Evolutionary conservation across 2,113 vertebrate species (phyloP), one percentile per base, ranked within the genome.

Genomic region (Oncorhynchus nerka): DNA sequence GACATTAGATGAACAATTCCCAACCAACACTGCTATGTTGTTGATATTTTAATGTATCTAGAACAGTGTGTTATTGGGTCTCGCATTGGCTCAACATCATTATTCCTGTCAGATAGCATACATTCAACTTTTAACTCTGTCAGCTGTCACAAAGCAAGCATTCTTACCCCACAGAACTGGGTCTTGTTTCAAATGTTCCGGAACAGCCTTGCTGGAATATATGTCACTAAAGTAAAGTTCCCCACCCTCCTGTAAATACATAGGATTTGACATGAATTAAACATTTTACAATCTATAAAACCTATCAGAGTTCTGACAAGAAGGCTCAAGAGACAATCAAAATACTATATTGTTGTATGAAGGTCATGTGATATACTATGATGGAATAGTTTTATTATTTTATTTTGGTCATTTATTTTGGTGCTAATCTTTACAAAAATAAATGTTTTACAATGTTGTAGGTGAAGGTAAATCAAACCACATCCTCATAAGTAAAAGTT

Each of bases 141-240:
- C 83, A 82, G 75, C 82, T 84, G 81, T 85, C 39, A 45, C 8
- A 73, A 81, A 57, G 20, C 74, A 72, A 87, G 68, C 71, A 82
- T 79, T 67, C 70, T 83, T 80, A 84, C 81, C 71, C 67, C 68
- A 49, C 39, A 79, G 83, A 89, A 88, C 74, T 83, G 83, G 89
- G 87, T 91, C 91, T 86, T 77, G 74, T 79, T 89, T 91, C 75
- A 88, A 80, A 84, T 87, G 86, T 85, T 91, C 86, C 85, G 79
- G 81, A 85, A 85, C 68, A 77, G 78, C 69, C 75, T 84, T 81
- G 80, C 81, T 89, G 77, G 86, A 81, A 79, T 79, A 84, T 84
- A 87, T 82, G 73, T 77, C 83, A 78, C 79, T 78, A 75, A 87
- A 73, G 79, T 84, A 89, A 39, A 83, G 61, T 83, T 84, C 89